These are phyloP conservation scores for Drosophila azteca DNA, from an alignment of 1,140 invertebrate species.

Conservation along the genomic window DNA sequence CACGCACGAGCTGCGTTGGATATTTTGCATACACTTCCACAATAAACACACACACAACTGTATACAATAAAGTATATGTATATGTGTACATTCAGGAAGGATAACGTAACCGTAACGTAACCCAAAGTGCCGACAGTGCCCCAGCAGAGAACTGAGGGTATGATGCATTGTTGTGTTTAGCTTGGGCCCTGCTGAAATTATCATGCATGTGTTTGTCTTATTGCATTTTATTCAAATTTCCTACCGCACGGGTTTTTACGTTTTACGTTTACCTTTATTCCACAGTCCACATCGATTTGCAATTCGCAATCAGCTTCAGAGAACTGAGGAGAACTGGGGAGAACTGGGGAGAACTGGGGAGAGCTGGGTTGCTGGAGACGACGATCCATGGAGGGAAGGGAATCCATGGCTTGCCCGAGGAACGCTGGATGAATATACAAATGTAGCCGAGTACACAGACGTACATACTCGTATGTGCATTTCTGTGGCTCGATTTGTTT, in stretches of 20 bases:
- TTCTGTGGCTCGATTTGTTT: conserved; percentile 9
- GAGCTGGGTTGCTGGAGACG: no score
- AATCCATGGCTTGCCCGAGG: conserved; percentile 23
- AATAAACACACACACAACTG: conserved; percentile 22
- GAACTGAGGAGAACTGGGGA: conserved; percentile 20
- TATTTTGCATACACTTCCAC: conserved; percentile 59
- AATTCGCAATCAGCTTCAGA: conserved; percentile 76
- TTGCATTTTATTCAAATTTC: conserved; percentile 82
- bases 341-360: conserved; percentile 18
- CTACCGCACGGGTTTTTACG: conserved; percentile 79
- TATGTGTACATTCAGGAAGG: conserved; percentile 3
- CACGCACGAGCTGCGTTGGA: conserved; percentile 76
- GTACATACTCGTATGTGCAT: conserved; percentile 15
- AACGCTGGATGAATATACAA: conserved; percentile 49
- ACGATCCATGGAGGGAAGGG: not conserved
- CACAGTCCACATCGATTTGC: conserved; percentile 70
- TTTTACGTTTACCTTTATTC: conserved; percentile 56
- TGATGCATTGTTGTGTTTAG: conserved; percentile 42
- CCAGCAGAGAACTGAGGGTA: conserved; percentile 31
- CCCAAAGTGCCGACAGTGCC: conserved; percentile 45
- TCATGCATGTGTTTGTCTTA: conserved; percentile 79
- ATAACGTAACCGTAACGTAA: conserved; percentile 11
- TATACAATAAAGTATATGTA: conserved; percentile 20
- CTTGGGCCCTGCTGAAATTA: conserved; percentile 61
- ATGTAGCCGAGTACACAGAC: not conserved